Conservation (phyloP, 2,888 invertebrate genomes). For the Agrypnus murinus region DNA sequence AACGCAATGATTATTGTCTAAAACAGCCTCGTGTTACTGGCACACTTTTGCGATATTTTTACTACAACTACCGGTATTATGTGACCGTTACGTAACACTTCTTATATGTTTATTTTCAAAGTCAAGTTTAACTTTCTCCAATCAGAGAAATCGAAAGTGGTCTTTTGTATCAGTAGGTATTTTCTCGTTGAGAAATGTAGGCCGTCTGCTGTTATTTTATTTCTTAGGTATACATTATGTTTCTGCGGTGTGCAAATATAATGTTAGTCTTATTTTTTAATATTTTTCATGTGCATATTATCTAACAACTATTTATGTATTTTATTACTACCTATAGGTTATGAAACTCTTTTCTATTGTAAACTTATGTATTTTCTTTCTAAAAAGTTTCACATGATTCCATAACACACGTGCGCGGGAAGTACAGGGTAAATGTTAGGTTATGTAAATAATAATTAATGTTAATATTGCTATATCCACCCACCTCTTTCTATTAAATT, state of each 20-base stretch:
- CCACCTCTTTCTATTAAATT: no score
- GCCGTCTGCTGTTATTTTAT: not conserved
- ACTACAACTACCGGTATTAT: slow-evolving; percentile 39
- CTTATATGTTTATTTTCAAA: slow-evolving; percentile 51
- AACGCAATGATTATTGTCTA: not conserved
- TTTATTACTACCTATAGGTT: no score
- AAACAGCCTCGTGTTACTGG: slow-evolving; percentile 7
- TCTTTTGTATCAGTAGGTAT: not conserved
- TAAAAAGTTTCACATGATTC: no score
- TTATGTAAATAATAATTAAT: no score
- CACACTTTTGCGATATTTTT: slow-evolving; percentile 9
- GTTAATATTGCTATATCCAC: no score
- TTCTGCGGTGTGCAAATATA: not conserved
- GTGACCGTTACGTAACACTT: slow-evolving; percentile 14
- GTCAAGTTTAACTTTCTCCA: slow-evolving; percentile 59
- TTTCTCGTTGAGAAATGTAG: not conserved
- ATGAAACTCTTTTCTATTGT: no score
- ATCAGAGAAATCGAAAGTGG: slow-evolving; percentile 53
- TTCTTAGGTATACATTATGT: not conserved
- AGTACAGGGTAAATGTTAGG: no score
- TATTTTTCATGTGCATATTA: no score
- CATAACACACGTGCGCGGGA: no score
- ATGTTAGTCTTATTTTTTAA: no score
- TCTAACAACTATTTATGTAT: no score
- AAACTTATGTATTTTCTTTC: no score